Conservation (phyloP, 2,888 invertebrate species). For the Stictocephala bisonia region DNA sequence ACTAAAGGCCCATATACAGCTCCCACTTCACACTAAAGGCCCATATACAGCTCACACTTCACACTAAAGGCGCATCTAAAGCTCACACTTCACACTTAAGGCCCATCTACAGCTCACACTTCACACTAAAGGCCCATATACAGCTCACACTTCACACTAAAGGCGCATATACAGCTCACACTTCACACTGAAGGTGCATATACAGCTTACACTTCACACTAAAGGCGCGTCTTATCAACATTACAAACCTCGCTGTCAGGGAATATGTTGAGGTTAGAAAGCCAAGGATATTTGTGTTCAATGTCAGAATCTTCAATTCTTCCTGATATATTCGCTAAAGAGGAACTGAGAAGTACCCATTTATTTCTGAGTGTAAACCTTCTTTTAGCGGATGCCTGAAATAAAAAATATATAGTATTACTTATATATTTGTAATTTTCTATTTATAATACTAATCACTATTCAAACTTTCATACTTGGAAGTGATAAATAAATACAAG, state of each 20-base stretch:
- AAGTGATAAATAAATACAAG: no score
- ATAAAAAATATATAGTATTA: not conserved
- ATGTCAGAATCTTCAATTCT: not conserved
- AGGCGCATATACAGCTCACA: conserved; percentile 9
- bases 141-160: no score
- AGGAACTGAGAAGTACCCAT: conserved; percentile 14
- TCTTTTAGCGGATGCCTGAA: conserved; percentile 12
- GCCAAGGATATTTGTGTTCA: not conserved
- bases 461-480: no score
- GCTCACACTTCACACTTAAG: no score
- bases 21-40: no score
- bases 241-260: conserved; percentile 21
- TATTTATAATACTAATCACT: no score
- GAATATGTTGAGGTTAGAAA: conserved; percentile 1
- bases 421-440: no score
- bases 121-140: no score
- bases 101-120: no score
- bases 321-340: not conserved
- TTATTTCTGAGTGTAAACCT: conserved; percentile 29
- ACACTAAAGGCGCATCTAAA: no score
- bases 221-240: not conserved
- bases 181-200: not conserved
- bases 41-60: no score
- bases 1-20: no score
- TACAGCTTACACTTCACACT: not conserved